Percentiles rank a stretch among this genome's conserved stretches.
phyloP scores from a whole-genome alignment of 2,888 invertebrate species.

The Polyploca ridens region DNA sequence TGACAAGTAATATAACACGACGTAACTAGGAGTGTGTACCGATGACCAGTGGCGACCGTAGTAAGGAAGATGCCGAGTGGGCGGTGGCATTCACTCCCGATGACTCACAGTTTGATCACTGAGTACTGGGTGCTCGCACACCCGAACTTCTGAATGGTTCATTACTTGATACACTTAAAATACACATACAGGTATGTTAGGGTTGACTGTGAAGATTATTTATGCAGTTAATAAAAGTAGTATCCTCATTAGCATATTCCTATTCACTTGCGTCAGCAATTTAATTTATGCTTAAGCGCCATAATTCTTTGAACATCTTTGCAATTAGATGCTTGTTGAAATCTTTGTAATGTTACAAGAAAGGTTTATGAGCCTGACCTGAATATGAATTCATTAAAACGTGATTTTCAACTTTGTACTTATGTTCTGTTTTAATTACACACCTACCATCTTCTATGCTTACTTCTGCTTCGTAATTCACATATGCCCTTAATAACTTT shows the following conservation, averaged over 20 bases:
- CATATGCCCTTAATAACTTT: background rate
- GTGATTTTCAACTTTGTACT: too few species aligned
- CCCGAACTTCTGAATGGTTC: background rate
- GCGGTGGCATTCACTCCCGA: slow-evolving; percentile 42
- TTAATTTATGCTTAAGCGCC: background rate
- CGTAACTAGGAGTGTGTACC: slow-evolving; percentile 35
- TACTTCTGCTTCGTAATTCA: background rate
- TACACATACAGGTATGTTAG: background rate
- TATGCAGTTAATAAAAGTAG: background rate
- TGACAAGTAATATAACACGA: background rate
- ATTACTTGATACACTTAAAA: background rate
- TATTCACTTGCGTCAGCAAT: background rate
- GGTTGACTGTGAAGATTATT: background rate
- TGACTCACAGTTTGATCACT: slow-evolving; percentile 42
- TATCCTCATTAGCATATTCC: background rate
- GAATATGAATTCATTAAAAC: background rate
- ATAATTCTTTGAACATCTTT: background rate
- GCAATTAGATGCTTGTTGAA: background rate
- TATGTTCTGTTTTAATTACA: too few species aligned
- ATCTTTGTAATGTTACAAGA: background rate
- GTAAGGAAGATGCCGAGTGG: slow-evolving; percentile 48
- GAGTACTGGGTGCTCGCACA: background rate
- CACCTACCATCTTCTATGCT: too few species aligned
- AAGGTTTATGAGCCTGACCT: background rate
- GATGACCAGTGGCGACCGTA: slow-evolving; percentile 25